Percentiles rank a stretch among this genome's conserved stretches.
Conservation (phyloP, 2,113 vertebrate species). For the Nesogale talazaci region DNA sequence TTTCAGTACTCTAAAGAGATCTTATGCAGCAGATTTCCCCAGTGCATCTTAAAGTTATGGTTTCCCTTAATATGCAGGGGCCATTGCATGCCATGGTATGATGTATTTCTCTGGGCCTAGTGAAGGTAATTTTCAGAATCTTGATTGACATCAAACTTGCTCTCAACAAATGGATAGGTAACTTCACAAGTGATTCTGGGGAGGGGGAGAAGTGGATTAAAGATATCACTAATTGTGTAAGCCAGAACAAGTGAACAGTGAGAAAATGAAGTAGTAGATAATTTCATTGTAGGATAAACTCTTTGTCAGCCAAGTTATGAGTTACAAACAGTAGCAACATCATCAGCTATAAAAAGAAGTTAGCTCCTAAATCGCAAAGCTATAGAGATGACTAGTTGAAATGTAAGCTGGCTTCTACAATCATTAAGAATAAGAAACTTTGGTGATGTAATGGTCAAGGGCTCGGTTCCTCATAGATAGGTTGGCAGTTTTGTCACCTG, state of each 20-base stretch:
- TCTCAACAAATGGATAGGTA: neutral
- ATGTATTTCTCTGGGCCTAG: neutral
- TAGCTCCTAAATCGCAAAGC: conserved; percentile 34
- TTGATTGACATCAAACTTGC: conserved; percentile 6
- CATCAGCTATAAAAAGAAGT: neutral
- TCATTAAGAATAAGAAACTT: conserved; percentile 18
- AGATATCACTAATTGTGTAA: neutral
- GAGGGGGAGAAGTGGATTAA: neutral
- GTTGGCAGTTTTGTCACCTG: neutral
- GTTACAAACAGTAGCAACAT: conserved; percentile 5
- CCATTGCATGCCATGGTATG: neutral
- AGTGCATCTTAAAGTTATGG: too few relatives aligned
- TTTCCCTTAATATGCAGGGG: neutral
- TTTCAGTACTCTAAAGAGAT: too few relatives aligned
- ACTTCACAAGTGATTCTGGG: conserved; percentile 31
- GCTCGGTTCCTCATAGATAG: neutral
- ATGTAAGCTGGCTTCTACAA: neutral
- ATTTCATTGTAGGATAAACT: neutral
- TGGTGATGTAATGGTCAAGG: neutral
- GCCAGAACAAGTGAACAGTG: neutral
- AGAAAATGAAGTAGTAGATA: neutral
- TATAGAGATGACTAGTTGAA: conserved; percentile 24
- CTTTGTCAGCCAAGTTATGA: neutral
- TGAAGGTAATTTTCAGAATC: too few relatives aligned
- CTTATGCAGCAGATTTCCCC: too few relatives aligned